A percentile compares a stretch with the other conserved stretches of the same genome.
Evolutionary conservation across 2,113 vertebrate genomes (phyloP).

Genomic region (Hypocryptadius cinnamomeus): DNA sequence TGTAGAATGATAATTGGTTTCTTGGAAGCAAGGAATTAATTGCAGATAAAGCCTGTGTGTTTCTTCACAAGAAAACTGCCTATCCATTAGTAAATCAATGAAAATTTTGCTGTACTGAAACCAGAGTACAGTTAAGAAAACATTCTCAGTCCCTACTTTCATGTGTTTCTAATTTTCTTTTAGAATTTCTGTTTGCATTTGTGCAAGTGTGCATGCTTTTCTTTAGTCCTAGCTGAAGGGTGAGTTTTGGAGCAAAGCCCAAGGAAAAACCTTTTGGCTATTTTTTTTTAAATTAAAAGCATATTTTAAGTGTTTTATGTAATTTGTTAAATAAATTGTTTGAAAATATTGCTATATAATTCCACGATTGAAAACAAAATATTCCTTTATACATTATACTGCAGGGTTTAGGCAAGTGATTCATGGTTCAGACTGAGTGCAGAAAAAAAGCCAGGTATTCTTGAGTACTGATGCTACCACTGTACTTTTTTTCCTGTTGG

Average conservation of each 20-base stretch:
- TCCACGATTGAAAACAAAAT: neutral
- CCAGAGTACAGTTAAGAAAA: neutral
- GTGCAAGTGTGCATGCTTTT: neutral
- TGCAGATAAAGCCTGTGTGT: neutral
- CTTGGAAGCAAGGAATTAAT: neutral
- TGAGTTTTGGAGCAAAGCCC: conserved; percentile 21
- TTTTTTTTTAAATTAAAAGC: neutral
- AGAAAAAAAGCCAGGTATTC: neutral
- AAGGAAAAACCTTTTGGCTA: neutral
- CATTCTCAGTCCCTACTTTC: neutral
- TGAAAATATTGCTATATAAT: neutral
- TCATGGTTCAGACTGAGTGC: neutral
- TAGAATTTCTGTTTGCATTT: conserved; percentile 11
- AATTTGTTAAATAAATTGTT: conserved; percentile 8
- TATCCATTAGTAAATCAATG: neutral
- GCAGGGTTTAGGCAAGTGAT: neutral
- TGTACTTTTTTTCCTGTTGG: neutral
- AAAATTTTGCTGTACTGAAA: neutral
- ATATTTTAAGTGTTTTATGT: neutral
- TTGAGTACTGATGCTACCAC: neutral
- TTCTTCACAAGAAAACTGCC: neutral
- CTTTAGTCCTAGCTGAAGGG: neutral
- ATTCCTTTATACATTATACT: neutral
- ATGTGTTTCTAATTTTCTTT: conserved; percentile 46
- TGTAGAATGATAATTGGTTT: neutral